phyloP scores from a whole-genome alignment of 2,888 invertebrate genomes.

The Drosophila quinaria region DNA sequence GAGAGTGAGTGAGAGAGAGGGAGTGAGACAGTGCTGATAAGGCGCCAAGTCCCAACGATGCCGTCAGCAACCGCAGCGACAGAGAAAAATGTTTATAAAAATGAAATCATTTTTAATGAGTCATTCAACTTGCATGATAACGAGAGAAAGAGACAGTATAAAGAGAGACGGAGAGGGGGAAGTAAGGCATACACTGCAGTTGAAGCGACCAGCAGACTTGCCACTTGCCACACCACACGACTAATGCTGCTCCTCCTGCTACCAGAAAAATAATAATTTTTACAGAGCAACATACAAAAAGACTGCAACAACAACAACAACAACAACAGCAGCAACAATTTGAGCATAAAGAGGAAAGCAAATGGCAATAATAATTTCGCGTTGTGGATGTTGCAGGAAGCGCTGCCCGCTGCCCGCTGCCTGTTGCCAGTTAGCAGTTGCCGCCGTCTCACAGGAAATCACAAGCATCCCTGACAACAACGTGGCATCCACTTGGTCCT shows the following conservation, averaged over 20 bases:
- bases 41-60: slow-evolving; percentile 55
- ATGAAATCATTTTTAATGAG: slow-evolving; percentile 82
- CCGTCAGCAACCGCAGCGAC: slow-evolving; percentile 67
- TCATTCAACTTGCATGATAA: slow-evolving; percentile 79
- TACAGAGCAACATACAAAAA: slow-evolving; percentile 61
- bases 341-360: slow-evolving; percentile 41
- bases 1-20: neutral
- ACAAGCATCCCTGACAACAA: slow-evolving; percentile 61
- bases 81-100: slow-evolving; percentile 71
- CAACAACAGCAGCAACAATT: neutral
- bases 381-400: slow-evolving; percentile 70
- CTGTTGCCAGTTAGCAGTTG: slow-evolving; percentile 10
- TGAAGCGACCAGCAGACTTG: slow-evolving; percentile 26
- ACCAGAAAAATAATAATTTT: slow-evolving; percentile 74
- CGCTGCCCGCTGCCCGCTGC: slow-evolving; percentile 32
- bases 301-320: slow-evolving; percentile 9
- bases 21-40: slow-evolving; percentile 49
- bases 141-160: slow-evolving; percentile 1
- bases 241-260: slow-evolving; percentile 2
- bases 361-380: slow-evolving; percentile 77
- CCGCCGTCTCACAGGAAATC: slow-evolving; percentile 61
- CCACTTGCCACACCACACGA: slow-evolving; percentile 39
- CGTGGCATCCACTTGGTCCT: slow-evolving; percentile 40
- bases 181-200: slow-evolving; percentile 14
- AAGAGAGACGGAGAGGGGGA: neutral